Percentiles rank a stretch among this genome's conserved stretches.
phyloP scores from a whole-genome alignment of 2,888 invertebrate genomes.

The Hartigia nigra region DNA sequence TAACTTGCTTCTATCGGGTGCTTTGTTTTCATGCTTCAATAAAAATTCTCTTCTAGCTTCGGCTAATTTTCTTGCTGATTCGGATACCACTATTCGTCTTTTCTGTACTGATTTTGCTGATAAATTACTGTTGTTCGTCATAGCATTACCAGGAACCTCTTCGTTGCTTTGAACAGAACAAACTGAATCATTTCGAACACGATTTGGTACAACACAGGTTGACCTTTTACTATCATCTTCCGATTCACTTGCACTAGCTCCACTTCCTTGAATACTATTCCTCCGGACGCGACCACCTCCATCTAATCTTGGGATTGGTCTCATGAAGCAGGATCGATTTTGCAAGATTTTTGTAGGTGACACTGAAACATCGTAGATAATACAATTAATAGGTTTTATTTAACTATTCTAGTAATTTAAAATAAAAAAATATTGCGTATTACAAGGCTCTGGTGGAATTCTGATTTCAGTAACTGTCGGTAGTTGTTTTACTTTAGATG shows the following conservation, averaged over 20 bases:
- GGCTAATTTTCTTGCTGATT: slow-evolving; percentile 68
- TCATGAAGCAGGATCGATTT: slow-evolving; percentile 73
- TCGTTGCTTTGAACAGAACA: slow-evolving; percentile 65
- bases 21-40: slow-evolving; percentile 67
- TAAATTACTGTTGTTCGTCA: slow-evolving; percentile 15
- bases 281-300: slow-evolving; percentile 66
- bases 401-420: neutral
- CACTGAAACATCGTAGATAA: slow-evolving; percentile 50
- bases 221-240: slow-evolving; percentile 71
- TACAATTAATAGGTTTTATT: slow-evolving; percentile 10
- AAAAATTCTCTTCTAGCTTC: slow-evolving; percentile 70
- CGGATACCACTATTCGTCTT: slow-evolving; percentile 59
- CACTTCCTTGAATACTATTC: slow-evolving; percentile 72
- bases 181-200: slow-evolving; percentile 68
- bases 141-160: slow-evolving; percentile 22
- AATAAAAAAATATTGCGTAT: neutral
- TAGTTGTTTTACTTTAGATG: neutral
- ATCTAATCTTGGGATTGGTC: slow-evolving; percentile 75
- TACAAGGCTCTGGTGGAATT: neutral
- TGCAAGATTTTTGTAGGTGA: slow-evolving; percentile 69
- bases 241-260: slow-evolving; percentile 74
- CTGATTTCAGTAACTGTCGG: neutral
- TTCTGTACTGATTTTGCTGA: slow-evolving; percentile 39
- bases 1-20: slow-evolving; percentile 75
- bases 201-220: slow-evolving; percentile 27